These are phyloP conservation scores for Callyntrura sp. DNA, from an alignment of 2,888 invertebrate species.

Conservation along the genomic window DNA sequence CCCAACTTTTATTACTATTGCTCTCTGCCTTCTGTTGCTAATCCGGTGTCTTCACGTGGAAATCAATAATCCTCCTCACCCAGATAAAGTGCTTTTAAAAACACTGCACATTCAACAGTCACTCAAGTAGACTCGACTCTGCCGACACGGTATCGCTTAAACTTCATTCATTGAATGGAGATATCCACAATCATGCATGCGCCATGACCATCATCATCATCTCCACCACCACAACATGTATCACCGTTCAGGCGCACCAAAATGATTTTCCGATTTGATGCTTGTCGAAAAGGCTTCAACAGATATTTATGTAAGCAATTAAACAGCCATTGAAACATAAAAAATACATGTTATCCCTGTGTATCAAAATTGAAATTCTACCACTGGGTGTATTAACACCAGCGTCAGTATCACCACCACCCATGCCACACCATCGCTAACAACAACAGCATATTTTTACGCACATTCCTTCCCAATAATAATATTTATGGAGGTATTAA, in stretches of 20 bases:
- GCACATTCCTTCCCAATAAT: slow-evolving; percentile 69
- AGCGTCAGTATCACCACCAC: slow-evolving; percentile 15
- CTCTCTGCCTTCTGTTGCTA: slow-evolving; percentile 7
- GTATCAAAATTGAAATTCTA: slow-evolving; percentile 43
- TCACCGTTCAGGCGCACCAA: neutral
- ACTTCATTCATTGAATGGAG: too few species aligned
- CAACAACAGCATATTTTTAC: slow-evolving; percentile 49
- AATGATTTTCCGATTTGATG: neutral
- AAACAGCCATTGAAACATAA: slow-evolving; percentile 39
- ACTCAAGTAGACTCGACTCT: too few species aligned
- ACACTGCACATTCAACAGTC: too few species aligned
- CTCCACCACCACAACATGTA: too few species aligned
- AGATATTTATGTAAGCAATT: slow-evolving; percentile 47
- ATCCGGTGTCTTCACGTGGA: slow-evolving; percentile 43
- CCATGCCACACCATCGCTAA: neutral
- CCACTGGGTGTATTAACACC: slow-evolving; percentile 30
- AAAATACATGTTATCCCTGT: neutral
- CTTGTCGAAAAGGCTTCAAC: slow-evolving; percentile 23
- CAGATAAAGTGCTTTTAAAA: too few species aligned
- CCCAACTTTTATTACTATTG: slow-evolving; percentile 6
- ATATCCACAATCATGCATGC: too few species aligned
- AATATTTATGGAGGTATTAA: slow-evolving; percentile 61
- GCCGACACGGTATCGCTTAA: too few species aligned
- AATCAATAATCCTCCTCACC: slow-evolving; percentile 46
- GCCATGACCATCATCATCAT: too few species aligned